Evolutionary conservation across 2,888 invertebrate species (phyloP), one percentile per base, ranked within the genome.

Genomic region (Epiblema foenella): DNA sequence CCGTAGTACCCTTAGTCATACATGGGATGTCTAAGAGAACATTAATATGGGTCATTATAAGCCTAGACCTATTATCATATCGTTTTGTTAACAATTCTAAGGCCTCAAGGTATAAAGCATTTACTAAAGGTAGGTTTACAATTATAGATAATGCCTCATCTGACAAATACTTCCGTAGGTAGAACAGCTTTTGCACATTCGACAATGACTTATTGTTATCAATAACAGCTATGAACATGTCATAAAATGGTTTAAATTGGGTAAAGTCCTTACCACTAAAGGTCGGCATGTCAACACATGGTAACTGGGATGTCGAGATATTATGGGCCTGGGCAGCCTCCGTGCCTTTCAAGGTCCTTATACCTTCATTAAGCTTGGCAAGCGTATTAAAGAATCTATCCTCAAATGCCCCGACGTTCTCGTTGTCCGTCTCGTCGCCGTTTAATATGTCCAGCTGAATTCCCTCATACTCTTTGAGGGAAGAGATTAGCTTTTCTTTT

Each of bases 1-100:
- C 24, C 18, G 59, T 46, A 24, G 59, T 60, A n/a, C 59, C 59
- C 42, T 46, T 60, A 42, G 12, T 42, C 39, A 42, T 42, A 12
- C 39, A 42, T 42, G 12, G 39, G 39, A 42, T 42, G 39, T 42
- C 39, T 42, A 42, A 42, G 39, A 42, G 39, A 42, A 42, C 39
- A 42, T 42, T 42, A 12, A 42, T 42, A 2, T 42, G 39, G 10
- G 39, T 42, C 39, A 42, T 42, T 42, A 42, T 42, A 42, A 12
- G 39, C 11, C 39, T 39, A 39, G 39, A 39, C 39, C 39, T 39
- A 11, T 39, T 39, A 39, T 39, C 39, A 39, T 39, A 39, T 11
- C 39, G 39, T 11, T 11, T 39, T 11, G 39, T 39, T 2, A 39
- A 39, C 39, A 39, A 11, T 39, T 39, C 0, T 39, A 42, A 42